These are phyloP conservation scores for Anastatus disparis DNA, from an alignment of 1,140 invertebrate genomes.

Conservation along the genomic window DNA sequence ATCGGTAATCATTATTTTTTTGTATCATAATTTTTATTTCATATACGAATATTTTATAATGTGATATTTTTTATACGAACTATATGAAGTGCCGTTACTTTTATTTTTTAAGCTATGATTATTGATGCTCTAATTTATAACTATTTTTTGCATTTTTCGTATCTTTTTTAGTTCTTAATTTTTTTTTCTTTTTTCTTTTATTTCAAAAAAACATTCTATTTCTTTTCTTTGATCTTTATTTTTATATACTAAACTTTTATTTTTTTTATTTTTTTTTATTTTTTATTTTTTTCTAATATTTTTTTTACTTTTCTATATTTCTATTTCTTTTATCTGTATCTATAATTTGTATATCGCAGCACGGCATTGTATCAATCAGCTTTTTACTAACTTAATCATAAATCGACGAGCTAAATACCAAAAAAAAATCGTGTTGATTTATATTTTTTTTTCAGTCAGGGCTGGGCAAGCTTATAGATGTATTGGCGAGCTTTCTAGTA, in stretches of 20 bases:
- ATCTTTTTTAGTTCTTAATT: background rate
- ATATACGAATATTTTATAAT: too few species aligned
- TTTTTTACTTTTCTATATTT: conserved; percentile 8
- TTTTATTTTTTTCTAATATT: background rate
- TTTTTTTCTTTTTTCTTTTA: conserved; percentile 8
- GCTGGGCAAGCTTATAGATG: conserved; percentile 58
- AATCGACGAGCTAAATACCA: conserved; percentile 36
- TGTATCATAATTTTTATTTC: too few species aligned
- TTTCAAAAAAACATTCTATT: background rate
- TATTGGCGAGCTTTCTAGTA: conserved; percentile 28
- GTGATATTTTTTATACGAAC: conserved; percentile 46
- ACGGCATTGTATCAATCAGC: conserved; percentile 44
- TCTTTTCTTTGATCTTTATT: background rate
- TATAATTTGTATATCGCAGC: conserved; percentile 20
- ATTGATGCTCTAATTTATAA: conserved; percentile 34
- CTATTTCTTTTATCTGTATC: background rate
- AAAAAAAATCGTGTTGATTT: conserved; percentile 2
- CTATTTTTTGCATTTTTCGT: conserved; percentile 19
- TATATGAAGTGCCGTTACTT: conserved; percentile 62
- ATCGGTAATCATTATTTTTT: conserved; percentile 1
- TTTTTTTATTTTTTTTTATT: conserved; percentile 18
- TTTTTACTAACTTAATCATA: conserved; percentile 55
- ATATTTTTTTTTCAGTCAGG: conserved; percentile 47
- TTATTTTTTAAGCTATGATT: conserved; percentile 34
- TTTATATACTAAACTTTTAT: background rate